Conservation (phyloP, 2,888 invertebrate genomes). For the Polymixis lichenea region DNA sequence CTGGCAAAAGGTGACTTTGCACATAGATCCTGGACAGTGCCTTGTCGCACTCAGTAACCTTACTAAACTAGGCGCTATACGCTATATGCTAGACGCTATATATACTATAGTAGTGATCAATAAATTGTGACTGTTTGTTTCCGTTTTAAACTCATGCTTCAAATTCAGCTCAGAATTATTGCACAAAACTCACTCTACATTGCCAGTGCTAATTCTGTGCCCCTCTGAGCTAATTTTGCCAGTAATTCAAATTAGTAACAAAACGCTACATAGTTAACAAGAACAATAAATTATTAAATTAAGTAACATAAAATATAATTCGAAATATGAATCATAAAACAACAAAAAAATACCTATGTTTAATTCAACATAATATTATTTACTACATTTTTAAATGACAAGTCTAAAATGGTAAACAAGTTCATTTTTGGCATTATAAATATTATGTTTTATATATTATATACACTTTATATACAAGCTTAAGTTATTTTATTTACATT, state of each 20-base stretch:
- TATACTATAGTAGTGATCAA: too few species aligned
- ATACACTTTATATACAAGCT: background rate
- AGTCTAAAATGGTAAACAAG: background rate
- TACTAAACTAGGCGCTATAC: background rate
- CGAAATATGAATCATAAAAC: background rate
- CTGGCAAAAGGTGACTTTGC: background rate
- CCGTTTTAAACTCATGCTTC: background rate
- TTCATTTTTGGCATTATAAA: background rate
- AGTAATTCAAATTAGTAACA: background rate
- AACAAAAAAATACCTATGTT: background rate
- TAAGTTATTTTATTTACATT: constrained; percentile 9
- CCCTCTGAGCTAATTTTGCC: background rate
- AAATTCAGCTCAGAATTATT: background rate
- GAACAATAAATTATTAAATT: constrained; percentile 5
- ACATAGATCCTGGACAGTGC: background rate
- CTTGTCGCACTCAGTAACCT: background rate
- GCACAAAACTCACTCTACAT: background rate
- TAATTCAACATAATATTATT: background rate
- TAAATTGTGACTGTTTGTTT: background rate
- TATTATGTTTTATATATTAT: too few species aligned
- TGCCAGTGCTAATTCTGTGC: background rate
- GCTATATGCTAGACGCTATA: too few species aligned
- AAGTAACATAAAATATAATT: background rate
- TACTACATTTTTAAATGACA: background rate
- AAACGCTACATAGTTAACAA: background rate